Evolutionary conservation across 2,113 vertebrate genomes (phyloP).

Genomic region (Xiphophorus maculatus): DNA sequence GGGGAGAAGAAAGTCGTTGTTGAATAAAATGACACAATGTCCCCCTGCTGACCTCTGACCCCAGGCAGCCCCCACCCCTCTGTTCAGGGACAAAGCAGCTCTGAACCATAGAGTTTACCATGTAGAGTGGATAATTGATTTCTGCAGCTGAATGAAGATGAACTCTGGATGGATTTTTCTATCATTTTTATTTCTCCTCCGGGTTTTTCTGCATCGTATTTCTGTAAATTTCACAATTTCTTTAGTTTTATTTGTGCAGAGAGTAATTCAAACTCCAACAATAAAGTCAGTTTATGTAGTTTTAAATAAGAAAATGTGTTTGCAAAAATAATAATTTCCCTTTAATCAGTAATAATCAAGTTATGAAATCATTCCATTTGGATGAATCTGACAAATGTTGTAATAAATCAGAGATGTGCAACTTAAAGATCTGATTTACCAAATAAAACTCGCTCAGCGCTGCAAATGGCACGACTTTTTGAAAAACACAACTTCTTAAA

Average conservation of each 20-base stretch:
- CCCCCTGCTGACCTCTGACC: background rate
- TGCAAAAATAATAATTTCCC: background rate
- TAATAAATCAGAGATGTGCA: too few species aligned
- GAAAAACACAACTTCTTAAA: too few species aligned
- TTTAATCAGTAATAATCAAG: background rate
- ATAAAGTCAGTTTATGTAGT: too few species aligned
- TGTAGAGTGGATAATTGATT: slow-evolving; percentile 70
- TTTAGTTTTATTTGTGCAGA: too few species aligned
- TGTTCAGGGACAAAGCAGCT: slow-evolving; percentile 13
- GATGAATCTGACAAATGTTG: too few species aligned
- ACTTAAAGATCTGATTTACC: too few species aligned
- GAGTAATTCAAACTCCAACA: too few species aligned
- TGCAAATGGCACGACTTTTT: background rate
- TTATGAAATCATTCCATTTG: background rate
- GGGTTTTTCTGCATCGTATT: too few species aligned
- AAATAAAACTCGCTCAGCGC: too few species aligned
- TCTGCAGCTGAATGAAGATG: slow-evolving; percentile 11
- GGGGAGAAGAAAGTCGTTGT: slow-evolving; percentile 58
- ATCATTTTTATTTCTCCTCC: background rate
- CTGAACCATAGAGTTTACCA: slow-evolving; percentile 46
- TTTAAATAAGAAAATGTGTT: too few species aligned
- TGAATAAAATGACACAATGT: slow-evolving; percentile 55
- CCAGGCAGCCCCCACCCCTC: slow-evolving; percentile 19
- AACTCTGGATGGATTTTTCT: background rate
- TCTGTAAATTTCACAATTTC: too few species aligned